These are phyloP conservation scores for Nylanderia fulva DNA, from an alignment of 1,140 invertebrate genomes.

Conservation along the genomic window DNA sequence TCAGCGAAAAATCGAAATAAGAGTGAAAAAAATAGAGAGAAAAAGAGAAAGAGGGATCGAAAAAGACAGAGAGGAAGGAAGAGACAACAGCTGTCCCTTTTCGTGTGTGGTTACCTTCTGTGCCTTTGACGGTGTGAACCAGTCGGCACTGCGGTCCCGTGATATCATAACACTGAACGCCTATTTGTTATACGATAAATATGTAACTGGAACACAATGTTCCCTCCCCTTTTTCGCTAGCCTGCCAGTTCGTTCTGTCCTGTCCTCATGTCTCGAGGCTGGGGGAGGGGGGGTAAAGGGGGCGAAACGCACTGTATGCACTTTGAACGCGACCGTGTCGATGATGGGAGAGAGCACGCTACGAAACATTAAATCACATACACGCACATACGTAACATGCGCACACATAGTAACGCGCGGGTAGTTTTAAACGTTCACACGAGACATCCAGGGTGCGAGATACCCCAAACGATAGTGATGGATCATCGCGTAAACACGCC, in stretches of 20 bases:
- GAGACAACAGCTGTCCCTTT: constrained; percentile 78
- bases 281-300: neutral
- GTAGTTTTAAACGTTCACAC: constrained; percentile 37
- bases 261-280: constrained; percentile 29
- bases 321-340: constrained; percentile 45
- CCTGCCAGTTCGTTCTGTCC: constrained; percentile 19
- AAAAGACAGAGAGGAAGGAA: constrained; percentile 28
- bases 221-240: constrained; percentile 51
- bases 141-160: constrained; percentile 76
- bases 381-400: neutral
- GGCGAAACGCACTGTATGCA: constrained; percentile 31
- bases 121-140: constrained; percentile 59
- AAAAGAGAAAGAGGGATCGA: neutral
- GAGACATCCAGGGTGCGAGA: neutral
- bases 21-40: neutral
- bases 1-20: constrained; percentile 34
- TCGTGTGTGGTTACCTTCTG: constrained; percentile 35
- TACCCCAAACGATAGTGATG: neutral
- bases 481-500: no score
- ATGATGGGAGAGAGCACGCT: constrained; percentile 72
- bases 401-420: neutral
- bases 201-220: constrained; percentile 85
- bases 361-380: constrained; percentile 83
- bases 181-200: constrained; percentile 86
- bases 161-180: constrained; percentile 85